A percentile compares a stretch with the other conserved stretches of the same genome.
These are phyloP conservation scores for Machimus atricapillus DNA, from an alignment of 2,888 invertebrate species.

Conservation along the genomic window DNA sequence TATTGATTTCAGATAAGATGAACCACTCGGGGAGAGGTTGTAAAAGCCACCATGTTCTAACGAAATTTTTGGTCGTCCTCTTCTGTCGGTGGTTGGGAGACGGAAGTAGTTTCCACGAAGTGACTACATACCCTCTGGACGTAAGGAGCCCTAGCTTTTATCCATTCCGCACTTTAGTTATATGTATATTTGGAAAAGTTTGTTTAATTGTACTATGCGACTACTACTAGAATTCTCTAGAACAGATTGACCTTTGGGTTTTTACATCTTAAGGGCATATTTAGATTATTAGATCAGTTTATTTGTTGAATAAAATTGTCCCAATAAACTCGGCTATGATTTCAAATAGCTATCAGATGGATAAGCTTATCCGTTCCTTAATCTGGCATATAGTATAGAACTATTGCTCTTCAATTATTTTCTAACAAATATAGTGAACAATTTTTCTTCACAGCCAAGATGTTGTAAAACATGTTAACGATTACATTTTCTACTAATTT, in stretches of 20 bases:
- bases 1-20: slow-evolving; percentile 28
- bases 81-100: neutral
- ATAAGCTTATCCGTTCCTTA: too few species aligned
- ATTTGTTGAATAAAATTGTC: too few species aligned
- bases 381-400: too few species aligned
- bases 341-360: too few species aligned
- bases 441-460: too few species aligned
- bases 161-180: neutral
- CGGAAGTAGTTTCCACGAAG: neutral
- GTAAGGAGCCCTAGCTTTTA: neutral
- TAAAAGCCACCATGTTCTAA: neutral
- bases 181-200: neutral
- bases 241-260: neutral
- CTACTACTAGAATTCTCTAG: neutral
- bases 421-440: too few species aligned
- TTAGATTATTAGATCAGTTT: too few species aligned
- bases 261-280: too few species aligned
- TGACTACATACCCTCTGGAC: neutral
- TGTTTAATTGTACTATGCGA: neutral
- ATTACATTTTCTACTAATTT: too few species aligned
- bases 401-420: too few species aligned
- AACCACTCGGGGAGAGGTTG: neutral
- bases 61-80: neutral
- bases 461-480: too few species aligned
- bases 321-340: too few species aligned